A percentile compares a stretch with the other conserved stretches of the same genome.
phyloP scores from a whole-genome alignment of 2,888 invertebrate species.

The Synanthedon vespiformis region DNA sequence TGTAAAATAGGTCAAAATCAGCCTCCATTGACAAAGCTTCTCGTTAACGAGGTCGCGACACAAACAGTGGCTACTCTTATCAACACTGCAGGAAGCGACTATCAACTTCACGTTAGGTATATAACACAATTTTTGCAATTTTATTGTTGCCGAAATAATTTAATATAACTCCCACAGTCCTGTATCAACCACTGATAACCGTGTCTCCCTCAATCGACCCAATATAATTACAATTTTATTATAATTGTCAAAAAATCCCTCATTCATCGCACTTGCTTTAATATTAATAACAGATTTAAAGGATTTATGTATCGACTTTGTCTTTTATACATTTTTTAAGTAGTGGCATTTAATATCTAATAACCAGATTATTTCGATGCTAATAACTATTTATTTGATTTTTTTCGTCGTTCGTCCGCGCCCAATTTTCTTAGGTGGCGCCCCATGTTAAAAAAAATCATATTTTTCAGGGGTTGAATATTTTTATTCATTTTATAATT shows the following conservation, averaged over 20 bases:
- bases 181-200: constrained; percentile 21
- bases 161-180: constrained; percentile 42
- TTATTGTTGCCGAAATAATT: constrained; percentile 63
- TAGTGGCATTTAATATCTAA: too few species aligned
- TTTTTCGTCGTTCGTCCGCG: too few species aligned
- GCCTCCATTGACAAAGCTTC: constrained; percentile 58
- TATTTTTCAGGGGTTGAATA: too few species aligned
- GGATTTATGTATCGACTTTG: too few species aligned
- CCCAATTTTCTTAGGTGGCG: too few species aligned
- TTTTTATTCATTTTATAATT: too few species aligned
- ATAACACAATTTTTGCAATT: constrained; percentile 65
- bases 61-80: constrained; percentile 51
- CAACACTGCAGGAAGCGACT: constrained; percentile 53
- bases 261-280: background rate
- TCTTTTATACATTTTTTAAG: too few species aligned
- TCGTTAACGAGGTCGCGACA: constrained; percentile 55
- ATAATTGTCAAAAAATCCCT: too few species aligned
- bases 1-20: constrained; percentile 64
- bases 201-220: background rate
- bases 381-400: too few species aligned
- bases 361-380: too few species aligned
- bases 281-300: too few species aligned
- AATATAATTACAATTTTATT: background rate
- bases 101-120: constrained; percentile 64
- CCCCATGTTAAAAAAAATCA: too few species aligned